Evolutionary conservation across 2,797 vertebrate genomes (phyloP), one percentile per base, ranked within the genome.

Genomic region (Chelon labrosus): DNA sequence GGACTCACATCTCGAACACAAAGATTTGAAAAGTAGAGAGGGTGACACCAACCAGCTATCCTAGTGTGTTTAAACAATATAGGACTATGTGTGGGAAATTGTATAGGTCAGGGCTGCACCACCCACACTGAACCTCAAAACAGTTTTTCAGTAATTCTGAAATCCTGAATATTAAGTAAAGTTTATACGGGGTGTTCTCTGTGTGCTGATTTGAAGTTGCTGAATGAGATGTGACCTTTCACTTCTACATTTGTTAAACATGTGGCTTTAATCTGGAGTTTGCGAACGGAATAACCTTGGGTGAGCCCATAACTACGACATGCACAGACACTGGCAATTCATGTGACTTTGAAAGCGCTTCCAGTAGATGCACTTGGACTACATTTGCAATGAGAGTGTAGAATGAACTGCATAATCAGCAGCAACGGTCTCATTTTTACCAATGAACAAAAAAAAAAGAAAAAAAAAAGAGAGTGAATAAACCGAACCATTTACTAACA

Each of bases 141-240:
- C 31, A 31, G 31, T 31, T 5, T 31, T 31, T 3, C 31, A 27
- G 27, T 2, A 27, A 27, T 5, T 5, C 27, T 27, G 27, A n/a
- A n/a, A n/a, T n/a, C n/a, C n/a, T n/a, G n/a, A n/a, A n/a, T n/a
- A n/a, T n/a, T n/a, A n/a, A n/a, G n/a, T n/a, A n/a, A 68, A 61
- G 54, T 52, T 57, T 13, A 16, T 10, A 37, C 41, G 20, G 37
- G 8, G 11, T 10, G 17, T 38, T 41, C 11, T 14, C 6, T 35
- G 7, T 3, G 1, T 3, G 5, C 47, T 19, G n/a, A n/a, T n/a
- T n/a, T 22, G 3, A 22, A 22, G 22, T 22, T 22, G 56, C 68
- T 71, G 17, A 80, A 61, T 55, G 44, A 62, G 42, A 47, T 5
- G 37, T 16, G 22, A 25, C 54, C 46, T 66, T 70, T 22, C 22